phyloP scores from a whole-genome alignment of 1,140 invertebrate genomes.

The Drosophila funebris region DNA sequence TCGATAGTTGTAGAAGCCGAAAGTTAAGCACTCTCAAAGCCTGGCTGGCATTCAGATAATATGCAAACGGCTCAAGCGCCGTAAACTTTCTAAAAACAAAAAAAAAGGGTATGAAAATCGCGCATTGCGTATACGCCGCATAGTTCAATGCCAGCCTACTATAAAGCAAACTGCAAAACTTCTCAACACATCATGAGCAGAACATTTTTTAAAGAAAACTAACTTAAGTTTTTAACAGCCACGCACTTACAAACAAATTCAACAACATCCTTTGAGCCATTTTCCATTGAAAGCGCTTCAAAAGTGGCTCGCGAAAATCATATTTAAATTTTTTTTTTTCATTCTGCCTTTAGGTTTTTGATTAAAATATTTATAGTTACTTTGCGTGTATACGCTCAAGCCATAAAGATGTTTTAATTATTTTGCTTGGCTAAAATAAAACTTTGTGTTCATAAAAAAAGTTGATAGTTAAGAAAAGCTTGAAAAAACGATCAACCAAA shows the following conservation, averaged over 20 bases:
- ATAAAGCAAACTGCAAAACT: conserved; percentile 40
- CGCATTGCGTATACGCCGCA: conserved; percentile 38
- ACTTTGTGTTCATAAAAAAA: background rate
- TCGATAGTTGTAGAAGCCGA: conserved; percentile 69
- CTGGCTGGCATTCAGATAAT: conserved; percentile 52
- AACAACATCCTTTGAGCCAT: conserved; percentile 14
- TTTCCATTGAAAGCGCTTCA: conserved; percentile 6
- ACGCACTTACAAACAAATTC: background rate
- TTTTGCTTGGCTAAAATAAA: conserved; percentile 38
- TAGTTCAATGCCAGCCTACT: conserved; percentile 62
- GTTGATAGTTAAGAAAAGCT: background rate
- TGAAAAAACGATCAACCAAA: background rate
- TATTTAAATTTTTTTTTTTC: conserved; percentile 21
- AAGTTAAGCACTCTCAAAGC: conserved; percentile 69
- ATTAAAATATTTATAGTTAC: conserved; percentile 69
- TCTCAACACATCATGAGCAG: conserved; percentile 57
- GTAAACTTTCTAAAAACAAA: conserved; percentile 35
- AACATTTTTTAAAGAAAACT: conserved; percentile 7
- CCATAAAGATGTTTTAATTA: conserved; percentile 65
- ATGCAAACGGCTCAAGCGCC: conserved; percentile 62
- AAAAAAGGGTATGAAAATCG: conserved; percentile 2
- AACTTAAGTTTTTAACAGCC: conserved; percentile 1
- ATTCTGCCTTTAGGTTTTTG: conserved; percentile 38
- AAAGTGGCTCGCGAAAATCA: conserved; percentile 23
- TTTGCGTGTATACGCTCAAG: conserved; percentile 6